phyloP scores from a whole-genome alignment of 2,113 vertebrate species.

The Lipophrys pholis region DNA sequence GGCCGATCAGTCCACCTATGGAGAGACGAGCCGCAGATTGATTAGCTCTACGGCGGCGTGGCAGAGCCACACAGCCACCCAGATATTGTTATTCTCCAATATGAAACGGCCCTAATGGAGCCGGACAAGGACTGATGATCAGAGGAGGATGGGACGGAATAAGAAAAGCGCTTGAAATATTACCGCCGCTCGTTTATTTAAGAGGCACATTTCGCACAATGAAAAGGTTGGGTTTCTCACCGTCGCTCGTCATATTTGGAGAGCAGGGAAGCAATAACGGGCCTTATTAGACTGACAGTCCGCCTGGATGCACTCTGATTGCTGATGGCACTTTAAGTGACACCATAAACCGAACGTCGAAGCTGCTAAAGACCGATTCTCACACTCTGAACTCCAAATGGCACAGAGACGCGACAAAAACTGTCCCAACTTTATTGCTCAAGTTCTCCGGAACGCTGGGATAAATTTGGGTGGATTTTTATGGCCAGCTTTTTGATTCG shows the following conservation, averaged over 20 bases:
- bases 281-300: slow-evolving; percentile 57
- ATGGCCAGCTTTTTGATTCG: too few species aligned
- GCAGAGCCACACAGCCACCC: slow-evolving; percentile 37
- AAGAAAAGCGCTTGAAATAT: slow-evolving; percentile 63
- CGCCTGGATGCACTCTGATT: slow-evolving; percentile 41
- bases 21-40: slow-evolving; percentile 71
- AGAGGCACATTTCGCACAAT: slow-evolving; percentile 61
- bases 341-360: slow-evolving; percentile 32
- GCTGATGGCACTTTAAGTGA: slow-evolving; percentile 42
- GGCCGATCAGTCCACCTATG: slow-evolving; percentile 75
- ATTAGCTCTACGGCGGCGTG: slow-evolving; percentile 53
- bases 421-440: slow-evolving; percentile 5
- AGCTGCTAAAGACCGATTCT: slow-evolving; percentile 3
- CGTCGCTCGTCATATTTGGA: slow-evolving; percentile 54
- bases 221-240: slow-evolving; percentile 56
- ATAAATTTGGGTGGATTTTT: too few species aligned
- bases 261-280: slow-evolving; percentile 54
- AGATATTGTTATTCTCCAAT: slow-evolving; percentile 74
- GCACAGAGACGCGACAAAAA: slow-evolving; percentile 14
- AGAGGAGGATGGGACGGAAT: slow-evolving; percentile 61
- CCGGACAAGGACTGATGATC: slow-evolving; percentile 71
- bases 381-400: slow-evolving; percentile 7
- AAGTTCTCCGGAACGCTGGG: slow-evolving; percentile 6
- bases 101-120: slow-evolving; percentile 74
- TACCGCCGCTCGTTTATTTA: slow-evolving; percentile 59